Evolutionary conservation across 2,797 vertebrate genomes (phyloP).

Genomic region (Chaenodraco wilsoni): DNA sequence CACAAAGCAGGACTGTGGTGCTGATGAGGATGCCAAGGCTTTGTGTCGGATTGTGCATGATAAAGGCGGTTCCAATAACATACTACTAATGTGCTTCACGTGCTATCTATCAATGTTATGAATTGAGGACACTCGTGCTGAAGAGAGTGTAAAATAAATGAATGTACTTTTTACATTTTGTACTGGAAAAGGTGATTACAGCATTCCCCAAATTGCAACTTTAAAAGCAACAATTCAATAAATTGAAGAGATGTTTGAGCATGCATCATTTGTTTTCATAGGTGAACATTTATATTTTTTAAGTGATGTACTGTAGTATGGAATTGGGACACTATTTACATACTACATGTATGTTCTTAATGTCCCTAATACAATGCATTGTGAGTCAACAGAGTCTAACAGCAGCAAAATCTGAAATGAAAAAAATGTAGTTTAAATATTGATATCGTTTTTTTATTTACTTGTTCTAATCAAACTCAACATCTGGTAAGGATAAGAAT

Average conservation of each 20-base stretch:
- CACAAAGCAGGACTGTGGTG: conserved; percentile 30
- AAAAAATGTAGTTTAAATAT: not conserved
- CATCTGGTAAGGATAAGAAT: not conserved
- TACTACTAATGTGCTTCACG: not conserved
- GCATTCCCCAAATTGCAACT: not conserved
- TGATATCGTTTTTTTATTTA: not conserved
- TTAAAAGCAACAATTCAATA: not conserved
- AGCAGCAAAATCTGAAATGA: not conserved
- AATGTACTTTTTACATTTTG: not conserved
- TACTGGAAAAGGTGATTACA: not conserved
- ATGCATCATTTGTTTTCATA: not conserved
- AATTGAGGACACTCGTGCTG: not conserved
- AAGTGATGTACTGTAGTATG: not conserved
- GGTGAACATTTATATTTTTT: too few relatives aligned
- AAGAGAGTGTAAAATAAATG: not conserved
- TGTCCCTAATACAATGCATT: not conserved
- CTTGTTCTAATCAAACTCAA: not conserved
- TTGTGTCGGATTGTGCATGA: conserved; percentile 44
- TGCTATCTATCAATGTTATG: not conserved
- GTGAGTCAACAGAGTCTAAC: not conserved
- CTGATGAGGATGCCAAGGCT: conserved; percentile 43
- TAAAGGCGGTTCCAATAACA: conserved; percentile 8
- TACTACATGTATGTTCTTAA: not conserved
- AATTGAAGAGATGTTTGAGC: not conserved
- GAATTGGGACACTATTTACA: not conserved